phyloP scores from a whole-genome alignment of 2,888 invertebrate genomes.

The Dicycla oo region DNA sequence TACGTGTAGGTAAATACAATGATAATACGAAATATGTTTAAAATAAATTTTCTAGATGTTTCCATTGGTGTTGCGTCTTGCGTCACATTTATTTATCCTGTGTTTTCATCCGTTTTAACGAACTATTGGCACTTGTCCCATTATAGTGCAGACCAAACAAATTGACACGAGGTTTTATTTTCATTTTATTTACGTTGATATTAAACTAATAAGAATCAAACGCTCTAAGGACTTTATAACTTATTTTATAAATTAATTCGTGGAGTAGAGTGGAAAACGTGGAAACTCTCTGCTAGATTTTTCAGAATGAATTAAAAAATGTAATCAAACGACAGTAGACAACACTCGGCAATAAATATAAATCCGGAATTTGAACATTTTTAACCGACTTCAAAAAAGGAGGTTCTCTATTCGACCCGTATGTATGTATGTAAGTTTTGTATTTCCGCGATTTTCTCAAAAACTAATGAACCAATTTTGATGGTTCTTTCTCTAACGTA shows the following conservation, averaged over 20 bases:
- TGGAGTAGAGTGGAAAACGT: neutral
- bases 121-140: conserved; percentile 80
- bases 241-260: neutral
- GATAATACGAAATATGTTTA: conserved; percentile 25
- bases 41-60: conserved; percentile 71
- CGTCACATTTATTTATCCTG: conserved; percentile 72
- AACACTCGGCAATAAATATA: neutral
- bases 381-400: no score
- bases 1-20: neutral
- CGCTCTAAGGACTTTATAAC: neutral
- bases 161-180: conserved; percentile 35
- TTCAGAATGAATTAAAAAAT: neutral
- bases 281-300: neutral
- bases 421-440: no score
- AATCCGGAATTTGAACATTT: neutral
- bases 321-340: neutral
- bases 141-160: conserved; percentile 53
- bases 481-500: no score
- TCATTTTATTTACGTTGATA: neutral
- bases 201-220: neutral
- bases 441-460: no score
- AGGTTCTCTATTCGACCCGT: no score
- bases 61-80: conserved; percentile 70
- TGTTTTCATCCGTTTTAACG: conserved; percentile 72
- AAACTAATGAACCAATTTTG: no score